These are phyloP conservation scores for Seriola aureovittata DNA, from an alignment of 2,113 vertebrate species.

Conservation along the genomic window DNA sequence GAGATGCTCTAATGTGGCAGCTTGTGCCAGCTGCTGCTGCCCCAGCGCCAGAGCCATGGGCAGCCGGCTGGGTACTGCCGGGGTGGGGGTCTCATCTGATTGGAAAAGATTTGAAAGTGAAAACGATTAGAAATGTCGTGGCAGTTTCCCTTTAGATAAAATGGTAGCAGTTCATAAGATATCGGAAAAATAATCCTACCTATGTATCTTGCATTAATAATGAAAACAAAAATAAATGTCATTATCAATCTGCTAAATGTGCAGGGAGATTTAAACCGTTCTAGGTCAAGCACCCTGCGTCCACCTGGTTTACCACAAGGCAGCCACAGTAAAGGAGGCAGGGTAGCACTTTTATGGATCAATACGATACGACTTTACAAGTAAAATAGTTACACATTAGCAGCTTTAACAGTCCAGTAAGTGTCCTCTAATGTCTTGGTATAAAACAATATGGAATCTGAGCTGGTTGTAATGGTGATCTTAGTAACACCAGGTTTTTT, in stretches of 20 bases:
- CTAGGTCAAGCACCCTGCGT: no score
- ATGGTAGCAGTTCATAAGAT: not conserved
- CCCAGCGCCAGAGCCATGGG: slow-evolving; percentile 87
- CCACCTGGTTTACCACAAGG: no score
- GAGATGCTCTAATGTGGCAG: slow-evolving; percentile 91
- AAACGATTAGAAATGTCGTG: not conserved
- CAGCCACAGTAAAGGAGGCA: not conserved
- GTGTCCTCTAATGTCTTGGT: not conserved
- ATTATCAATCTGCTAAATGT: not conserved
- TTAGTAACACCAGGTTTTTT: no score
- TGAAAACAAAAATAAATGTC: not conserved
- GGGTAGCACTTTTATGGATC: no score
- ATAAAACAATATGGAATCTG: not conserved
- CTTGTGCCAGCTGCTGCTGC: slow-evolving; percentile 87
- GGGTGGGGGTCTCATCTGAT: slow-evolving; percentile 77
- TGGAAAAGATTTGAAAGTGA: not conserved
- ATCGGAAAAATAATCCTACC: not conserved
- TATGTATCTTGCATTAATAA: not conserved
- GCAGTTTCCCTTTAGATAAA: not conserved
- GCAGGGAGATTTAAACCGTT: no score
- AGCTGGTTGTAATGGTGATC: not conserved
- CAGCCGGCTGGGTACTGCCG: slow-evolving; percentile 86
- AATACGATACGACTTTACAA: not conserved
- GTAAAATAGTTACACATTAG: not conserved
- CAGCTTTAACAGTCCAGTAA: not conserved